These are phyloP conservation scores for Drosophila nigricruria DNA, from an alignment of 2,888 invertebrate genomes.

Conservation along the genomic window DNA sequence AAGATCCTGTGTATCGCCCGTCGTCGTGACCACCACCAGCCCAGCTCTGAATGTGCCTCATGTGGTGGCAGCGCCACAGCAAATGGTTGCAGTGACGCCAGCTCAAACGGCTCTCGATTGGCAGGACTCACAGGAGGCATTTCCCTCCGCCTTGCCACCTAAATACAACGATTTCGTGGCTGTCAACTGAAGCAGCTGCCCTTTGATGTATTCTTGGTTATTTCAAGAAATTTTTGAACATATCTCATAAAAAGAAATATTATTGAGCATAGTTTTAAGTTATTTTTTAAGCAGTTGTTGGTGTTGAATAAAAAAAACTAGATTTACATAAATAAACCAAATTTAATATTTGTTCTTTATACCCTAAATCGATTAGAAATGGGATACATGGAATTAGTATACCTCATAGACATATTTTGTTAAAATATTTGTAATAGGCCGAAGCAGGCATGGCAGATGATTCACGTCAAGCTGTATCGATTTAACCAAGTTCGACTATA, in stretches of 20 bases:
- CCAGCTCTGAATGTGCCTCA: conserved; percentile 23
- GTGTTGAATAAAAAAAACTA: not conserved
- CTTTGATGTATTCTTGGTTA: not conserved
- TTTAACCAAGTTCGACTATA: too few species aligned
- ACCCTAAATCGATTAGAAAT: too few species aligned
- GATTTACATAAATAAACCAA: too few species aligned
- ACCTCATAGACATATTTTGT: too few species aligned
- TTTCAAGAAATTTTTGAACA: not conserved
- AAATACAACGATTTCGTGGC: conserved; percentile 42
- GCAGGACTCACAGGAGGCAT: conserved; percentile 29
- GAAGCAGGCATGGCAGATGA: too few species aligned
- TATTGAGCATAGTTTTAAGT: not conserved
- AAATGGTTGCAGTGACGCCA: conserved; percentile 32
- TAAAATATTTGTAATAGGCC: too few species aligned
- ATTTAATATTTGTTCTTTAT: too few species aligned
- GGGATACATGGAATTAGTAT: too few species aligned
- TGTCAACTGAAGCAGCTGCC: conserved; percentile 12
- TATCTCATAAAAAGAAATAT: not conserved
- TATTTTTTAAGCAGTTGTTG: conserved; percentile 8
- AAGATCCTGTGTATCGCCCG: conserved; percentile 5
- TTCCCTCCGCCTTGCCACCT: conserved; percentile 48
- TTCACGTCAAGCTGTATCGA: too few species aligned
- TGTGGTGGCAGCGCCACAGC: conserved; percentile 4
- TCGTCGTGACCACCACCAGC: conserved; percentile 33
- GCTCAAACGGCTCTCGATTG: conserved; percentile 36